Percentiles rank a stretch among this genome's conserved stretches.
These are phyloP conservation scores for Drosophila infuscata DNA, from an alignment of 2,888 invertebrate genomes.

Conservation along the genomic window DNA sequence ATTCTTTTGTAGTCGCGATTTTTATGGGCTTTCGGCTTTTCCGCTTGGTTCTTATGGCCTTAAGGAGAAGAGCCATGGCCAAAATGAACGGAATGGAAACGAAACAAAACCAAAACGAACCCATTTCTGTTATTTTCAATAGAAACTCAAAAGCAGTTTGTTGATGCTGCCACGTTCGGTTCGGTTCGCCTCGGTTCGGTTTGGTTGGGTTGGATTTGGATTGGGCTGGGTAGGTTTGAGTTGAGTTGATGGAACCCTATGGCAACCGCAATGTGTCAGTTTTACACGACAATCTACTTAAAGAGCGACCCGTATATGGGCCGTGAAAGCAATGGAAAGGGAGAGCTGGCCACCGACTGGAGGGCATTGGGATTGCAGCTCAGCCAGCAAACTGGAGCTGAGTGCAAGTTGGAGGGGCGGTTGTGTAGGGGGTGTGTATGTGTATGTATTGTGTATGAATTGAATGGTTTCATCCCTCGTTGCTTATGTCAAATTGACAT, in stretches of 20 bases:
- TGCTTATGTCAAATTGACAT: slow-evolving; percentile 73
- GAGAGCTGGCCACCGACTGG: neutral
- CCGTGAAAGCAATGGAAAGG: slow-evolving; percentile 4
- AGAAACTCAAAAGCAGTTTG: slow-evolving; percentile 62
- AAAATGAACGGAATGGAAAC: slow-evolving; percentile 36
- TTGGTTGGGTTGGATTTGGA: neutral
- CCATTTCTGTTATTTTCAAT: slow-evolving; percentile 66
- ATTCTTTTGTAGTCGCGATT: slow-evolving; percentile 51
- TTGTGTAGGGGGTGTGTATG: neutral
- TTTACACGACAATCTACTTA: slow-evolving; percentile 74
- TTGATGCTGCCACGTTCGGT: slow-evolving; percentile 4
- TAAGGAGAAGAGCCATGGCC: slow-evolving; percentile 44
- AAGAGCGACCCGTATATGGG: slow-evolving; percentile 47
- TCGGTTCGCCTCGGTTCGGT: neutral
- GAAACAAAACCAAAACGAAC: slow-evolving; percentile 38
- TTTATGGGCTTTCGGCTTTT: slow-evolving; percentile 78
- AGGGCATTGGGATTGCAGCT: slow-evolving; percentile 9
- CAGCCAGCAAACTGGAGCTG: slow-evolving; percentile 2
- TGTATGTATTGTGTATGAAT: neutral
- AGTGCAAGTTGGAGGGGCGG: neutral
- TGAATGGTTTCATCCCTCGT: slow-evolving; percentile 40
- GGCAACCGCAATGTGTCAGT: slow-evolving; percentile 62
- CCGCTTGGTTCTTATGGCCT: slow-evolving; percentile 73
- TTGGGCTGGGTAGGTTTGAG: neutral
- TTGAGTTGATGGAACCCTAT: slow-evolving; percentile 17